Conservation (phyloP, 2,888 invertebrate genomes). For the Tachina fera region DNA sequence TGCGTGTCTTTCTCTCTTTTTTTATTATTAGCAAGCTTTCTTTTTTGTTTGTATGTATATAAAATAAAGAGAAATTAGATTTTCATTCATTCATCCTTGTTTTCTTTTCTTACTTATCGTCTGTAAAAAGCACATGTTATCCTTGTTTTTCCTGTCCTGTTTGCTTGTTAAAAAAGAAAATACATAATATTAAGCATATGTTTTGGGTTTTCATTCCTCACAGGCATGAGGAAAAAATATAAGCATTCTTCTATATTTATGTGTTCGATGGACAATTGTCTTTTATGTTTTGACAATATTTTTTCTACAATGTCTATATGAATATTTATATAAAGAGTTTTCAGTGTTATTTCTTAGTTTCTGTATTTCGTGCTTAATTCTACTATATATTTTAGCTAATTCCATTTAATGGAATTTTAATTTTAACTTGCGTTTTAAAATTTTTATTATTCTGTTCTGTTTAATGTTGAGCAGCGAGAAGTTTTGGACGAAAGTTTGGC, state of each 20-base stretch:
- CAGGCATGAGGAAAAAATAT: background rate
- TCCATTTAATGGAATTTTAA: background rate
- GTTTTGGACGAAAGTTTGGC: no score
- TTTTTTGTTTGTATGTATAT: background rate
- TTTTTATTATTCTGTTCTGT: no score
- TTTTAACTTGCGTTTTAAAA: background rate
- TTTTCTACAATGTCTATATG: background rate
- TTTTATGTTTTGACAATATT: background rate
- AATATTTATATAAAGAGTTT: background rate
- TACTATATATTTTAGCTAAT: no score
- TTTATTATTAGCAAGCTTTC: constrained; percentile 10
- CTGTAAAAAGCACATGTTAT: constrained; percentile 66
- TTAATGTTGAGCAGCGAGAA: no score
- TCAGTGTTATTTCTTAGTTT: background rate
- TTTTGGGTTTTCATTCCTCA: background rate
- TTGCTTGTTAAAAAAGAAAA: background rate
- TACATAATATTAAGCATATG: background rate
- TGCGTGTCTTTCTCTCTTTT: background rate
- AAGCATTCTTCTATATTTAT: background rate
- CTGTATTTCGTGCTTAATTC: background rate
- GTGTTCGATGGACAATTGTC: background rate
- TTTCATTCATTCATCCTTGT: constrained; percentile 50
- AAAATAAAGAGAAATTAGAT: background rate
- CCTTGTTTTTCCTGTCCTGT: constrained; percentile 57
- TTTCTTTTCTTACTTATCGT: background rate